A percentile compares a stretch with the other conserved stretches of the same genome.
phyloP scores from a whole-genome alignment of 2,797 vertebrate genomes.

The Chaenodraco wilsoni region DNA sequence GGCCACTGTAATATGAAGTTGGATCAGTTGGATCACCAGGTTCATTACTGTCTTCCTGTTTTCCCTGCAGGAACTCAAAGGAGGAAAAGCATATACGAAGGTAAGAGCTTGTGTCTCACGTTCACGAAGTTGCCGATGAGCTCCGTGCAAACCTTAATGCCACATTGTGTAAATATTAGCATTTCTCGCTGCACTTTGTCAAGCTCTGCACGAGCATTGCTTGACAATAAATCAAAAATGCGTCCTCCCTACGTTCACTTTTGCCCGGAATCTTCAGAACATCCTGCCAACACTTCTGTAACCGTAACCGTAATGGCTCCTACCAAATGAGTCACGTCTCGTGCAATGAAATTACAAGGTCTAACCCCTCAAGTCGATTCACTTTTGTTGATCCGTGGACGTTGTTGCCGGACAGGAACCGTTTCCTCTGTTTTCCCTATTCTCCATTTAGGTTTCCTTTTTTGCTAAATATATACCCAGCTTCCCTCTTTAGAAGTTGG shows the following conservation, averaged over 20 bases:
- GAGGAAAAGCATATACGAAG: constrained; percentile 96
- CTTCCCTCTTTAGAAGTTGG: constrained; percentile 68
- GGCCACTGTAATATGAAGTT: constrained; percentile 43
- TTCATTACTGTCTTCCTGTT: constrained; percentile 79
- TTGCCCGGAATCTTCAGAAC: constrained; percentile 38
- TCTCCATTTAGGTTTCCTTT: constrained; percentile 74
- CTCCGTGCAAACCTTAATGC: constrained; percentile 11
- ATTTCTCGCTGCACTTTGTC: constrained; percentile 23
- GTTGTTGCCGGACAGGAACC: constrained; percentile 52
- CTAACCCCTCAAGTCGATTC: background rate
- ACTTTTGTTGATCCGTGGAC: constrained; percentile 14
- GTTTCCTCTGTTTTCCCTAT: constrained; percentile 65
- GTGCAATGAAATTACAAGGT: constrained; percentile 24
- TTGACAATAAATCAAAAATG: constrained; percentile 13
- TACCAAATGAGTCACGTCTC: constrained; percentile 35
- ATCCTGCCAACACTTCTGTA: constrained; percentile 42
- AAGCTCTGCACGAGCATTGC: background rate
- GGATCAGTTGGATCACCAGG: constrained; percentile 30
- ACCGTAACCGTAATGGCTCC: background rate
- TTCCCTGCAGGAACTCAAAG: constrained; percentile 94
- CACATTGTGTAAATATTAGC: constrained; percentile 49
- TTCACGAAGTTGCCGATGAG: constrained; percentile 22
- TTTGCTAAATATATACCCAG: constrained; percentile 76
- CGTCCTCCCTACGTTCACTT: background rate
- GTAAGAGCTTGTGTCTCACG: constrained; percentile 81